These are phyloP conservation scores for Choloepus hoffmanni DNA, from an alignment of 2,113 vertebrate genomes.

Conservation along the genomic window DNA sequence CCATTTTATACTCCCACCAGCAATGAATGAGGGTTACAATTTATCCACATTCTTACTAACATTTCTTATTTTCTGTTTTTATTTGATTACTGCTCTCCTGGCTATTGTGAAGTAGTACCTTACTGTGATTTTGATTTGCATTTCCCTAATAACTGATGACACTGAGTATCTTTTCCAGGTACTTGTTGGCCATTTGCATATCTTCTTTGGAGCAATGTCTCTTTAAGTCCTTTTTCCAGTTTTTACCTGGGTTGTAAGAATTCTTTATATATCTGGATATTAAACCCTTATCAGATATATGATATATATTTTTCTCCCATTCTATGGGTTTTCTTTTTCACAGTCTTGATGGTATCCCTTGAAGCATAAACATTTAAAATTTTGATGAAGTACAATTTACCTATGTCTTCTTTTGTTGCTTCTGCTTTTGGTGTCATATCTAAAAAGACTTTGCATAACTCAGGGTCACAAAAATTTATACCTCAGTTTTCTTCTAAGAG, in stretches of 20 bases:
- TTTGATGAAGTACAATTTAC: not conserved
- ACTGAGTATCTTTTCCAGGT: not conserved
- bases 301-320: not conserved
- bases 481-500: not conserved
- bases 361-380: not conserved
- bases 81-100: not conserved
- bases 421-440: not conserved
- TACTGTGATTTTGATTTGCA: not conserved
- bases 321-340: not conserved
- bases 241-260: not conserved
- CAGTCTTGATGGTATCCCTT: not conserved
- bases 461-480: not conserved
- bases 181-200: not conserved
- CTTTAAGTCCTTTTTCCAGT: not conserved
- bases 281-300: not conserved
- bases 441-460: not conserved
- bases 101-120: not conserved
- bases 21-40: not conserved
- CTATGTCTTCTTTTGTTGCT: not conserved
- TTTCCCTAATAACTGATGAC: not conserved
- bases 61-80: not conserved
- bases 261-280: not conserved
- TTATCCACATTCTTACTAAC: not conserved
- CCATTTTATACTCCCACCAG: not conserved
- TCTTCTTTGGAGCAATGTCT: not conserved